These are phyloP conservation scores for Ariolimax columbianus DNA, from an alignment of 2,888 invertebrate species.

Conservation along the genomic window DNA sequence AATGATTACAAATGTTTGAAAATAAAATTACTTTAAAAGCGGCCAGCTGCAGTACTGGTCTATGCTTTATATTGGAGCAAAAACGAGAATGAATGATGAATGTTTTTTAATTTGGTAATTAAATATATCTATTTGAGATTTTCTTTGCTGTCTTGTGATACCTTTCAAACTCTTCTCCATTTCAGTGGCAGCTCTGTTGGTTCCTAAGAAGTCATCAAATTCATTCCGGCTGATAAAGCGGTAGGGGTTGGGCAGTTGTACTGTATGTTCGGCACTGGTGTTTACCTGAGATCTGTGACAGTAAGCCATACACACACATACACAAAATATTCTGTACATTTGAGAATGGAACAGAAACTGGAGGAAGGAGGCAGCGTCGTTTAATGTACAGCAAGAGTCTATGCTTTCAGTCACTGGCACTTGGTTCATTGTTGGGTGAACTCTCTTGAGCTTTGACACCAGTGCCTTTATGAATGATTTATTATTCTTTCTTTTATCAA, in stretches of 20 bases:
- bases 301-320: background rate
- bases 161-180: constrained; percentile 3
- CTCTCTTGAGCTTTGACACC: background rate
- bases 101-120: too few species aligned
- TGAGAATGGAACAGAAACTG: background rate
- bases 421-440: background rate
- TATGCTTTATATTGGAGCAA: too few species aligned
- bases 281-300: background rate
- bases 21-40: too few species aligned
- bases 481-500: background rate
- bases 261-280: background rate
- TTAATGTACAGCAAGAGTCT: background rate
- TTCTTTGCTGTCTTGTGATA: background rate
- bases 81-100: too few species aligned
- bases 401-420: background rate
- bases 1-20: too few species aligned
- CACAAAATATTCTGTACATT: background rate
- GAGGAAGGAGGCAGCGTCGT: background rate
- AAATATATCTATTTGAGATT: background rate
- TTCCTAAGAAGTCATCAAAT: constrained; percentile 57
- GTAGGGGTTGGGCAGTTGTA: constrained; percentile 56
- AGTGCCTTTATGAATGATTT: constrained; percentile 20
- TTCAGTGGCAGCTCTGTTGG: constrained; percentile 59
- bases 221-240: constrained; percentile 59
- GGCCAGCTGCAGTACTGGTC: too few species aligned